Evolutionary conservation across 2,113 vertebrate genomes (phyloP).

Genomic region (Edolisoma coerulescens): DNA sequence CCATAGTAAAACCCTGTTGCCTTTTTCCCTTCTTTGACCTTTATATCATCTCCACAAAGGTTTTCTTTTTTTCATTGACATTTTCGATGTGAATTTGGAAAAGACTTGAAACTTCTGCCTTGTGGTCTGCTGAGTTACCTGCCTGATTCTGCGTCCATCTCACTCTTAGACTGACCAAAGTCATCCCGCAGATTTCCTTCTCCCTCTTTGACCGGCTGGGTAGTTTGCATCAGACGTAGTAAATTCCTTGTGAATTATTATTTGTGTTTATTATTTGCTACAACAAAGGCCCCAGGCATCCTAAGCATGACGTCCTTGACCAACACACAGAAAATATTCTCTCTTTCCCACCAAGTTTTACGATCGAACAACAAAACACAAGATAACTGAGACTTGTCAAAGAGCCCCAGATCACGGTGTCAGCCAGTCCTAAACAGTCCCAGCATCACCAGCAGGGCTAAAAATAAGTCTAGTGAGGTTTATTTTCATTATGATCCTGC

Average conservation of each 20-base stretch:
- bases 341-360: conserved; percentile 29
- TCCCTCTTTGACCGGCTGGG: neutral
- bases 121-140: neutral
- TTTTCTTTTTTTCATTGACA: rapidly evolving
- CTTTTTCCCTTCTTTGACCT: neutral
- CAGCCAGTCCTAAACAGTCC: conserved; percentile 25
- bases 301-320: conserved; percentile 1
- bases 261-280: neutral
- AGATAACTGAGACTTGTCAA: neutral
- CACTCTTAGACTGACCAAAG: neutral
- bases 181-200: neutral
- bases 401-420: conserved; percentile 6
- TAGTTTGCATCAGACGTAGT: neutral
- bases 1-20: rapidly evolving
- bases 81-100: neutral
- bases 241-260: neutral
- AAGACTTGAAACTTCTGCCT: neutral
- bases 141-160: neutral
- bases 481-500: conserved; percentile 10
- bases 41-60: neutral
- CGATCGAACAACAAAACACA: neutral
- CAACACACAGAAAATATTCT: neutral
- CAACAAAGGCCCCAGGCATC: conserved; percentile 1
- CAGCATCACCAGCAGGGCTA: neutral
- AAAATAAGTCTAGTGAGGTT: conserved; percentile 25